phyloP scores from a whole-genome alignment of 2,797 vertebrate species.

The Cyclura pinguis region DNA sequence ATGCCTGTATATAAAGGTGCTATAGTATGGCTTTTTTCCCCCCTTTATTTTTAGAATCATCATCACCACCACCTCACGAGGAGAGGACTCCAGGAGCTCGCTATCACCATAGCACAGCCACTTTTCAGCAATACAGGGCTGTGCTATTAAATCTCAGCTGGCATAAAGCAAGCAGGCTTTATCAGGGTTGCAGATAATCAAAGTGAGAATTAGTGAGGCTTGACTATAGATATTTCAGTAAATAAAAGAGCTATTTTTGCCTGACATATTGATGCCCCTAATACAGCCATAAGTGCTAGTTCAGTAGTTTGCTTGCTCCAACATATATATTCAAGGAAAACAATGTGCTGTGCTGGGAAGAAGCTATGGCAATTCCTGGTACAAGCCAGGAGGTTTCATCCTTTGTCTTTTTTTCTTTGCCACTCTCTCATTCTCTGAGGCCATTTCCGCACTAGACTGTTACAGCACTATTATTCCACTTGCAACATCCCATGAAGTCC shows the following conservation, averaged over 20 bases:
- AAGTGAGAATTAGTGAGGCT: conserved; percentile 61
- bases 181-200: conserved; percentile 56
- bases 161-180: conserved; percentile 40
- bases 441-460: no score
- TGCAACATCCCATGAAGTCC: no score
- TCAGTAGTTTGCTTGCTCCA: conserved; percentile 62
- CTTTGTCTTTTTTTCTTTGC: not conserved
- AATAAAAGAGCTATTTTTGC: conserved; percentile 61
- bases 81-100: conserved; percentile 32
- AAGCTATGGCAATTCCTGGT: not conserved
- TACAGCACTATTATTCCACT: no score
- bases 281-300: conserved; percentile 45
- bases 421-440: not conserved
- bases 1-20: conserved; percentile 21
- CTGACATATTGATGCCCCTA: conserved; percentile 58
- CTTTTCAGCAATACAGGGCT: not conserved
- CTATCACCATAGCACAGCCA: conserved; percentile 43
- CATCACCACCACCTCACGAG: conserved; percentile 41
- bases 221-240: conserved; percentile 63
- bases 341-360: conserved; percentile 19
- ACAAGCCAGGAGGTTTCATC: not conserved
- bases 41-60: not conserved
- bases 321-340: conserved; percentile 51
- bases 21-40: conserved; percentile 4
- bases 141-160: conserved; percentile 54